These are phyloP conservation scores for Drosophila maculinotata DNA, from an alignment of 2,888 invertebrate genomes.

Conservation along the genomic window DNA sequence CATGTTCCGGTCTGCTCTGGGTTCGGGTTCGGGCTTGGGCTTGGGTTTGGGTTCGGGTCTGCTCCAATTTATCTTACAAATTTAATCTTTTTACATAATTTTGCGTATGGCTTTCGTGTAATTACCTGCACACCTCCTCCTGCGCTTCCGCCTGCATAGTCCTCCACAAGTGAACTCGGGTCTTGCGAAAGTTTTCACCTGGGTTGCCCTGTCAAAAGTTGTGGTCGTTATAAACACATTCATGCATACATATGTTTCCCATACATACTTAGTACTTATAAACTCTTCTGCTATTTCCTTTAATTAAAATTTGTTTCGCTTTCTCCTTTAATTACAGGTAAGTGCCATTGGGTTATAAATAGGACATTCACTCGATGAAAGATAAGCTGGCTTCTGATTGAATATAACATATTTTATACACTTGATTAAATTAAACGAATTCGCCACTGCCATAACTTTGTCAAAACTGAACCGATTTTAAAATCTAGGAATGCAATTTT, in stretches of 20 bases:
- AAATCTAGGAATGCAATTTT: no score
- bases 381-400: constrained; percentile 6
- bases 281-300: constrained; percentile 5
- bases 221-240: constrained; percentile 22
- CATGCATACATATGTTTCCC: constrained; percentile 15
- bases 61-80: constrained; percentile 77
- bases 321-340: constrained; percentile 65
- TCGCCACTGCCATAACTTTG: no score
- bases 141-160: background rate
- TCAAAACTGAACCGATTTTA: no score
- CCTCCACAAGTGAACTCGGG: background rate
- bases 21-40: constrained; percentile 3
- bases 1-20: constrained; percentile 46
- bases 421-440: no score
- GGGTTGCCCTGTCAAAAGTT: constrained; percentile 50
- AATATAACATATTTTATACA: no score
- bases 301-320: constrained; percentile 26
- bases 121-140: constrained; percentile 60
- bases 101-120: constrained; percentile 76
- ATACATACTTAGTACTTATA: background rate
- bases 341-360: constrained; percentile 29
- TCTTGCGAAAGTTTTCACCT: constrained; percentile 69
- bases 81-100: constrained; percentile 80
- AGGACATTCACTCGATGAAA: background rate
- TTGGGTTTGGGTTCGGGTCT: constrained; percentile 14